A percentile compares a stretch with the other conserved stretches of the same genome.
Evolutionary conservation across 2,113 vertebrate species (phyloP).

Genomic region (Syrmaticus mikado): DNA sequence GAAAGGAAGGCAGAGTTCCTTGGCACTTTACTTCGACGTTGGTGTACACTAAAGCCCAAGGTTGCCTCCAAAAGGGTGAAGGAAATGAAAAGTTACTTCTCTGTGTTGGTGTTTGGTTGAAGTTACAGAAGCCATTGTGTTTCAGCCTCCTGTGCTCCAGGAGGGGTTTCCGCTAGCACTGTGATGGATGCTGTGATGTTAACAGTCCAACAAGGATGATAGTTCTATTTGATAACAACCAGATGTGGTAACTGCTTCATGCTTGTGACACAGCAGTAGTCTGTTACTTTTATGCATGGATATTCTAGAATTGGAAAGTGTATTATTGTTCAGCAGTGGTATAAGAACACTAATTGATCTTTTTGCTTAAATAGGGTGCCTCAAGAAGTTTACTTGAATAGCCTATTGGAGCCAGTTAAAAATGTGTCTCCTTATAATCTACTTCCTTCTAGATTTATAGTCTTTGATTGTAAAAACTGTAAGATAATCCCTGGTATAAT

Average conservation of each 20-base stretch:
- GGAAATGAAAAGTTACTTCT: not conserved
- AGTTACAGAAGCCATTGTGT: not conserved
- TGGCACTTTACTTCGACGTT: not conserved
- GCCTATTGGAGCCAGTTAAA: not conserved
- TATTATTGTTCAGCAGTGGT: not conserved
- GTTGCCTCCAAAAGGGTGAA: not conserved
- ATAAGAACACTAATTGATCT: not conserved
- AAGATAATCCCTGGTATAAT: not conserved
- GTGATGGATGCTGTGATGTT: not conserved
- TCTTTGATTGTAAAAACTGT: not conserved
- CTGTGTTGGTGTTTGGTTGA: not conserved
- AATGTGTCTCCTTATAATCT: not conserved
- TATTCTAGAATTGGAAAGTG: not conserved
- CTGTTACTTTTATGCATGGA: not conserved
- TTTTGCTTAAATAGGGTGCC: not conserved
- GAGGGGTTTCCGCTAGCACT: not conserved
- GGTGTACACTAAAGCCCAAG: not conserved
- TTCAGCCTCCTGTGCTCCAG: fast-evolving
- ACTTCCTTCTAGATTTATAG: not conserved
- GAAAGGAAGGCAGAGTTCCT: not conserved
- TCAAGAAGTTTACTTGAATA: not conserved
- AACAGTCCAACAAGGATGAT: not conserved
- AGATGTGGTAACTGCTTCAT: not conserved
- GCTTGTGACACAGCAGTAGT: not conserved
- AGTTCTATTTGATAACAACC: not conserved